phyloP scores from a whole-genome alignment of 2,888 invertebrate species.

The Pandemis corylana region DNA sequence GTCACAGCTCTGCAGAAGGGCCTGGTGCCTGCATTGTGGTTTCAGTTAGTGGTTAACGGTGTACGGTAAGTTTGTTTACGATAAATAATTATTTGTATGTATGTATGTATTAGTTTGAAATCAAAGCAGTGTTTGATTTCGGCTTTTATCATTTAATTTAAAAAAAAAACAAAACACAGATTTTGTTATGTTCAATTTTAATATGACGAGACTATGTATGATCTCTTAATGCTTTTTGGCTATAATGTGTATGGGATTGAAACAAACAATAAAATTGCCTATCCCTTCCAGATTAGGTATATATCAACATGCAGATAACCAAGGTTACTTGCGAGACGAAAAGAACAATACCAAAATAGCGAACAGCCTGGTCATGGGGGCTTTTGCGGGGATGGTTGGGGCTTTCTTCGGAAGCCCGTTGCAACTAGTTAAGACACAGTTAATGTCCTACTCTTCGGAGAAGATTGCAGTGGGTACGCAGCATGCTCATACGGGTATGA shows the following conservation, averaged over 20 bases:
- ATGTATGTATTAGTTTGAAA: too few species aligned
- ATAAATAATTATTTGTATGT: too few species aligned
- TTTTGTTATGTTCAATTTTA: too few species aligned
- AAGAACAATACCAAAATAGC: slow-evolving; percentile 88
- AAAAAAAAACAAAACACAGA: too few species aligned
- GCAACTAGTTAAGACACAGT: slow-evolving; percentile 94
- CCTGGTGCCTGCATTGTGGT: slow-evolving; percentile 92
- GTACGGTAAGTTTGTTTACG: slow-evolving; percentile 71
- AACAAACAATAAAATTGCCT: background rate
- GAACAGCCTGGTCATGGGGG: slow-evolving; percentile 90
- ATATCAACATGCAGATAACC: slow-evolving; percentile 89
- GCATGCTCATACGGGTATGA: slow-evolving; percentile 89
- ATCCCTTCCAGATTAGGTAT: slow-evolving; percentile 86
- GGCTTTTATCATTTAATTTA: too few species aligned
- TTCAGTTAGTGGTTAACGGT: slow-evolving; percentile 89
- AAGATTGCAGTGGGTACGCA: slow-evolving; percentile 95
- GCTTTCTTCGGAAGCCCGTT: slow-evolving; percentile 93
- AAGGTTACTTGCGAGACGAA: slow-evolving; percentile 85
- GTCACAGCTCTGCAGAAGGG: slow-evolving; percentile 90
- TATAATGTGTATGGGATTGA: background rate
- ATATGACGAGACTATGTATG: too few species aligned
- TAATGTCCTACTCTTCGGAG: slow-evolving; percentile 90
- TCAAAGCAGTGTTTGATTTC: too few species aligned
- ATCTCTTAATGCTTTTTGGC: background rate
- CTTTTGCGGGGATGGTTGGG: slow-evolving; percentile 91